Percentiles rank a stretch among this genome's conserved stretches.
phyloP scores from a whole-genome alignment of 2,797 vertebrate genomes.

The Clarias pachynema region DNA sequence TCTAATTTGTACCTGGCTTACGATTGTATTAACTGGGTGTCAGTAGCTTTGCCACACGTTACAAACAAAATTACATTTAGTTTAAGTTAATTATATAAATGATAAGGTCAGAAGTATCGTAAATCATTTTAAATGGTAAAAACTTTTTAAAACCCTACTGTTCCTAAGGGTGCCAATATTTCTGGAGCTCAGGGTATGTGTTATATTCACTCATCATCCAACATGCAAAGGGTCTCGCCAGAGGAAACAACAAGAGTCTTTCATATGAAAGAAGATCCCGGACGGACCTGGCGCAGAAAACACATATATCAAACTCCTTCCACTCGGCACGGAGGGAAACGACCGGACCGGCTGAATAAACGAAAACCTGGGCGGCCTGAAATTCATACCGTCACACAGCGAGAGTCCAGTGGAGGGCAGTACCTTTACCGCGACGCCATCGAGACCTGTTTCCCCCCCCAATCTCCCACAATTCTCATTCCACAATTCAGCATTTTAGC shows the following conservation, averaged over 20 bases:
- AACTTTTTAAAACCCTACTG: not conserved
- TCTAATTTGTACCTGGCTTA: not conserved
- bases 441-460: not conserved
- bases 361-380: constrained; percentile 32
- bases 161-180: not conserved
- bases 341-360: constrained; percentile 65
- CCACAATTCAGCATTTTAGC: not conserved
- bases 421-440: constrained; percentile 1
- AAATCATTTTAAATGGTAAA: no score
- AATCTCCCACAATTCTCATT: constrained; percentile 5
- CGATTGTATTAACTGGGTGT: not conserved
- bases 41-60: not conserved
- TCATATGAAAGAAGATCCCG: constrained; percentile 50
- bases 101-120: not conserved
- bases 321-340: constrained; percentile 53
- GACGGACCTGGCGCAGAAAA: constrained; percentile 27
- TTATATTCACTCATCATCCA: constrained; percentile 35
- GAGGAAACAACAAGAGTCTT: constrained; percentile 46
- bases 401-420: constrained; percentile 19
- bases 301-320: constrained; percentile 62
- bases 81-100: not conserved
- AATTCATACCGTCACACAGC: constrained; percentile 12
- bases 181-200: not conserved
- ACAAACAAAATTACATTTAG: not conserved
- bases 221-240: constrained; percentile 25